Evolutionary conservation across 2,797 vertebrate species (phyloP).

Genomic region (Coranthus polyacanthus): DNA sequence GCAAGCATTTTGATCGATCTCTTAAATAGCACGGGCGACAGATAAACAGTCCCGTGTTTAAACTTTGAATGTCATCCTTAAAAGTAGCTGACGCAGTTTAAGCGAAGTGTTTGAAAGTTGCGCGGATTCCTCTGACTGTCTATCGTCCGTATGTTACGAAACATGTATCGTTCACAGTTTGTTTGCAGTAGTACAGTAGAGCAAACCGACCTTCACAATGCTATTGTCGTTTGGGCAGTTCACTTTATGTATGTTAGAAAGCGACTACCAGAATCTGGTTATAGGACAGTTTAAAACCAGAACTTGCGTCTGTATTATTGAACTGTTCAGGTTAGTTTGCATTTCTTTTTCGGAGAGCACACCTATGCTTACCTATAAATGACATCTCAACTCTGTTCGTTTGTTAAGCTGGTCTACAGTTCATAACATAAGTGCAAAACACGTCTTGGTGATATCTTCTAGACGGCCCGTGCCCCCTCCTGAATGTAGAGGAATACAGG

Average conservation of each 20-base stretch:
- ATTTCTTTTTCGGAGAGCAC: conserved; percentile 20
- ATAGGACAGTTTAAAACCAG: neutral
- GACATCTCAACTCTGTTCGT: neutral
- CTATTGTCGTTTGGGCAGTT: neutral
- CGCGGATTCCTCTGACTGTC: neutral
- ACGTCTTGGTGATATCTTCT: too few relatives aligned
- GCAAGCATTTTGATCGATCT: neutral
- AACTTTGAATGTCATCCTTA: too few relatives aligned
- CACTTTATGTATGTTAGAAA: conserved; percentile 6
- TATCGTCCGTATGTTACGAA: neutral
- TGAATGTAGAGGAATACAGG: conserved; percentile 83
- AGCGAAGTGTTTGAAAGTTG: too few relatives aligned
- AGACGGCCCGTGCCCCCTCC: conserved; percentile 88
- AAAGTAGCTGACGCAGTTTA: too few relatives aligned
- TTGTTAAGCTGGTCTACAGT: too few relatives aligned
- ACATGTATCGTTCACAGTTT: neutral
- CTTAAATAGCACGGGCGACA: neutral
- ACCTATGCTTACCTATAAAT: conserved; percentile 16
- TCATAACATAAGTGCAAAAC: too few relatives aligned
- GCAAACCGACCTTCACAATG: neutral
- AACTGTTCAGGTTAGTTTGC: neutral
- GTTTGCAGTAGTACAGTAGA: neutral
- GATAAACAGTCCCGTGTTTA: conserved; percentile 8
- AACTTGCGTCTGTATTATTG: neutral
- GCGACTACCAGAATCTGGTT: neutral